Evolutionary conservation across 1,140 invertebrate species (phyloP).

Genomic region (Leptestheria dahalacensis): DNA sequence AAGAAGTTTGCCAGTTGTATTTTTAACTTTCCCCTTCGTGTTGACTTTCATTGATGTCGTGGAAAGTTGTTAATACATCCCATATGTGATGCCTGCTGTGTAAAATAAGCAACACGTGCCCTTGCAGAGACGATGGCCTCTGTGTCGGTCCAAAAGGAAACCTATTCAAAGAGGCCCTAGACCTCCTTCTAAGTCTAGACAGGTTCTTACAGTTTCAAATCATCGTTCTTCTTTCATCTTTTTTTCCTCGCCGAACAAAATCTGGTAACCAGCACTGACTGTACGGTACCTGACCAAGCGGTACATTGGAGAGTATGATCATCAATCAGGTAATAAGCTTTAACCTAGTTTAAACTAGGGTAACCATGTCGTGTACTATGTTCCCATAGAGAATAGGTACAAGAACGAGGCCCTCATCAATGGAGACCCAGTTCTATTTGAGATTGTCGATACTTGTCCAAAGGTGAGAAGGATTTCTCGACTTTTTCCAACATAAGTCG

Average conservation of each 20-base stretch:
- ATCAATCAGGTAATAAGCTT: slow-evolving; percentile 65
- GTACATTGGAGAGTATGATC: slow-evolving; percentile 87
- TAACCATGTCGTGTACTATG: slow-evolving; percentile 9
- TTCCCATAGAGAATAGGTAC: slow-evolving; percentile 61
- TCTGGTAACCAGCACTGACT: slow-evolving; percentile 56
- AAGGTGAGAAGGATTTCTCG: slow-evolving; percentile 40
- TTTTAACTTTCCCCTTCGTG: neutral
- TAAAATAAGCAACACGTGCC: neutral
- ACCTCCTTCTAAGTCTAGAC: neutral
- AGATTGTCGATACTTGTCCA: slow-evolving; percentile 81
- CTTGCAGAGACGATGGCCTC: too few relatives aligned
- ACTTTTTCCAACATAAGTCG: neutral
- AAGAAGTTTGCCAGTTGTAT: neutral
- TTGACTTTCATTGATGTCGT: too few relatives aligned
- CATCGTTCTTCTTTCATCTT: slow-evolving; percentile 13
- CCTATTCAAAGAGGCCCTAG: neutral
- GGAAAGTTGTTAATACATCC: neutral
- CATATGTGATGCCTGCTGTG: neutral
- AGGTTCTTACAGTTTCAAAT: neutral
- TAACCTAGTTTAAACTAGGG: neutral
- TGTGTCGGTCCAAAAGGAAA: too few relatives aligned
- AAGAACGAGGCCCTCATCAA: slow-evolving; percentile 79
- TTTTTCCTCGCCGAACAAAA: too few relatives aligned
- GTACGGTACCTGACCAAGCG: slow-evolving; percentile 75
- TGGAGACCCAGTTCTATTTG: slow-evolving; percentile 74